phyloP scores from a whole-genome alignment of 1,140 invertebrate genomes.

The Notospermus geniculatus region DNA sequence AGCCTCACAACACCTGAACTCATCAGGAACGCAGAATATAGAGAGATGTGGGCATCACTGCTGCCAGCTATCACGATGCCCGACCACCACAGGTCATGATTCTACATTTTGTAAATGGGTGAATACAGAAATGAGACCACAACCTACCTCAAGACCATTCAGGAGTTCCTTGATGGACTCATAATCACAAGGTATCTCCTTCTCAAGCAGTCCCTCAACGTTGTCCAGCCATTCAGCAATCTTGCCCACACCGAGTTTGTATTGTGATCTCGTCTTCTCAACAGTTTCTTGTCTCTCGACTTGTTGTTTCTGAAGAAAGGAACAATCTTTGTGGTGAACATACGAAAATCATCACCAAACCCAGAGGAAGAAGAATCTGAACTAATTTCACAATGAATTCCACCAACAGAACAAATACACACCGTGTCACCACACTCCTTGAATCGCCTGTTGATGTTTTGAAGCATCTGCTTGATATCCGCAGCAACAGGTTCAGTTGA shows the following conservation, averaged over 20 bases:
- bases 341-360: too few relatives aligned
- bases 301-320: constrained; percentile 12
- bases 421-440: constrained; percentile 59
- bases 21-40: too few relatives aligned
- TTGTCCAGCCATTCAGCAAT: constrained; percentile 77
- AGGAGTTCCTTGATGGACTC: constrained; percentile 76
- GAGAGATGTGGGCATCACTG: too few relatives aligned
- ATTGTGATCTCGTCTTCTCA: constrained; percentile 76
- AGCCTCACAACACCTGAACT: too few relatives aligned
- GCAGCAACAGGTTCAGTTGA: constrained; percentile 76
- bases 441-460: constrained; percentile 72
- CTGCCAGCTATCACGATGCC: too few relatives aligned
- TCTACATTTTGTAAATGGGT: too few relatives aligned
- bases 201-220: constrained; percentile 63
- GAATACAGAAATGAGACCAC: background rate
- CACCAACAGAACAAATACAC: background rate
- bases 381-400: background rate
- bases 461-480: constrained; percentile 73
- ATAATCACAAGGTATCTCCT: constrained; percentile 64
- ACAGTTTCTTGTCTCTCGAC: constrained; percentile 81
- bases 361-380: background rate
- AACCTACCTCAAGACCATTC: constrained; percentile 69
- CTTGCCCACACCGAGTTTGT: constrained; percentile 71
- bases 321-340: too few relatives aligned
- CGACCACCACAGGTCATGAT: background rate